Base-by-base conservation (phyloP, 1,140 invertebrate genomes). In the Coelopa frigida region DNA sequence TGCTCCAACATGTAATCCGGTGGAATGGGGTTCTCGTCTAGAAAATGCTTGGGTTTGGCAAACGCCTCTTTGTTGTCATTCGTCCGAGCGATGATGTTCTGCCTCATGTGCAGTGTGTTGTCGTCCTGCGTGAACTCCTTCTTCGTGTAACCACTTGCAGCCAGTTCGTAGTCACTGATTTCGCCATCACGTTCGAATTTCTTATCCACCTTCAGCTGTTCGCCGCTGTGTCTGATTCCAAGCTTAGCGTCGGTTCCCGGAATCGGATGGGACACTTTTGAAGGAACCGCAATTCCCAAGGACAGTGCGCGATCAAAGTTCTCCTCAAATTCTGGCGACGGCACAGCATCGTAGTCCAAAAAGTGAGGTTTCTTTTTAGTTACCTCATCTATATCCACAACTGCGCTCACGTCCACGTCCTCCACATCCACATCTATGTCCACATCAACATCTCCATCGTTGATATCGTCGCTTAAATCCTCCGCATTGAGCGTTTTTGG, bases 321-420 rank as follows among this genome's bases (percentile, higher is more conserved):
- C 32, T 39, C 72, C 27, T 69, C 67, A 22, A 74, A 74, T 46
- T 71, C 73, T 14, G 74, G 73, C 33, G 75, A 73, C 24, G 70
- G 68, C 38, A 73, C 71, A 36, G 75, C 75, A 57, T 78, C 76
- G 52, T 78, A 76, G 53, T 78, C 77, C n/a, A 78, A 63, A 49
- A 78, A 78, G 56, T 77, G 76, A 12, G 74, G 74, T 43, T 74
- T 73, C 48, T 72, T 73, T 22, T 72, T 59, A 10, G 68, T 49
- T 26, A 69, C 58, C 6, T 51, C 56, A 46, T 67, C 60, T 7
- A 65, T 53, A 33, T 61, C 61, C 18, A 46, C 44, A 38, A 44
- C 48, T 12, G 38, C 44, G 5, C 35, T 22, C 21, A 23, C 42
- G n/a, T 11, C 15, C 21, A 38, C 33, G 15, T 49, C 47, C 10